These are phyloP conservation scores for Zhuqinia jingwanae DNA, from an alignment of 2,888 invertebrate genomes.

Conservation along the genomic window DNA sequence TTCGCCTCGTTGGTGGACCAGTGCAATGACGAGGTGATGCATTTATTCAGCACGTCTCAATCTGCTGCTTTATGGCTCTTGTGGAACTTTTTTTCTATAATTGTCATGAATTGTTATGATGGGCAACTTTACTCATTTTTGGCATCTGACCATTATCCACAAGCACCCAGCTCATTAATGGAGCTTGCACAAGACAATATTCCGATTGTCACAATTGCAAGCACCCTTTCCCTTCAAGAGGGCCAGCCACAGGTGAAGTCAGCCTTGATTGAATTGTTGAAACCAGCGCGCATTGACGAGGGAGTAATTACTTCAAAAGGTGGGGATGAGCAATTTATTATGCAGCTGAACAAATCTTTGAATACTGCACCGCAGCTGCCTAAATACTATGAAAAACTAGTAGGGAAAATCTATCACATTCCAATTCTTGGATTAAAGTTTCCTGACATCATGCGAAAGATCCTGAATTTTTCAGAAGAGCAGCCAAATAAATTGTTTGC, in stretches of 20 bases:
- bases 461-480: background rate
- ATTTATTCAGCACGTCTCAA: background rate
- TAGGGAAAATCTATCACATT: background rate
- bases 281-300: background rate
- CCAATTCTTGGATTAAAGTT: background rate
- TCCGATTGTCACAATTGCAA: background rate
- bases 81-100: constrained; percentile 20
- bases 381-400: background rate
- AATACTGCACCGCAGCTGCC: background rate
- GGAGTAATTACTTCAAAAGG: no score
- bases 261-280: background rate
- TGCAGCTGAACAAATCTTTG: background rate
- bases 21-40: background rate
- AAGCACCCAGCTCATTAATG: background rate
- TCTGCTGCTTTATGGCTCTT: background rate
- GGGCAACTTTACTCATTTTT: constrained; percentile 36
- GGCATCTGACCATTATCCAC: background rate
- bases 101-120: constrained; percentile 26
- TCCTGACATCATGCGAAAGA: background rate
- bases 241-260: background rate
- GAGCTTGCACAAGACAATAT: background rate
- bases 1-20: background rate
- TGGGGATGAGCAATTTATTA: background rate
- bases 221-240: background rate
- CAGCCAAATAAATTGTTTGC: background rate